A percentile compares a stretch with the other conserved stretches of the same genome.
Evolutionary conservation across 2,797 vertebrate genomes (phyloP).

Genomic region (Gymnoscopelus braueri): DNA sequence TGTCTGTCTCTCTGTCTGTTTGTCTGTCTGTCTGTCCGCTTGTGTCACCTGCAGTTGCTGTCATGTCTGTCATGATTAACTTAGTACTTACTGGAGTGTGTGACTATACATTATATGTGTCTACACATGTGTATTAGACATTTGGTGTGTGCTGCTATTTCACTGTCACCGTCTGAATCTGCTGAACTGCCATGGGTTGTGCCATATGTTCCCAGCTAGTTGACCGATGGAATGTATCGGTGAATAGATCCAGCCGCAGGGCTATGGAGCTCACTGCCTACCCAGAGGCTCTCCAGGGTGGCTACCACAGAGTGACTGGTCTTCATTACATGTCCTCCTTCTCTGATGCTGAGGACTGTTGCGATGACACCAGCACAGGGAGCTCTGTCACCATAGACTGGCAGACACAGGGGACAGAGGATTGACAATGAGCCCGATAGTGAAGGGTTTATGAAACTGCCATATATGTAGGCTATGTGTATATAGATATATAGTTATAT

Average conservation of each 20-base stretch:
- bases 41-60: neutral
- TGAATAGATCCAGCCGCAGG: conserved; percentile 47
- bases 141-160: conserved; percentile 15
- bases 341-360: conserved; percentile 74
- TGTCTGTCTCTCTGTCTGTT: neutral
- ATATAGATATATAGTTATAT: no score
- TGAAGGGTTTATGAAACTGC: neutral
- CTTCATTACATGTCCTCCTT: conserved; percentile 77
- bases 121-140: conserved; percentile 1
- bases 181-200: conserved; percentile 64
- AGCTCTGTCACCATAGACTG: conserved; percentile 68
- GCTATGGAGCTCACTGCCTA: conserved; percentile 72
- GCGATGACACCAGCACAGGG: conserved; percentile 68
- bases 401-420: conserved; percentile 58
- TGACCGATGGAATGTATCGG: conserved; percentile 72
- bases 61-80: neutral
- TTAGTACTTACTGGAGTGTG: neutral
- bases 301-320: conserved; percentile 72
- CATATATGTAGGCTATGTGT: neutral
- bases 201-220: conserved; percentile 78
- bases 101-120: neutral
- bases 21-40: no score
- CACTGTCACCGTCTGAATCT: conserved; percentile 19
- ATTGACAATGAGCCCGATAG: conserved; percentile 32
- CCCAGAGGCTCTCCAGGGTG: conserved; percentile 62